Evolutionary conservation across 2,113 vertebrate genomes (phyloP).

Genomic region (Pelobates fuscus): DNA sequence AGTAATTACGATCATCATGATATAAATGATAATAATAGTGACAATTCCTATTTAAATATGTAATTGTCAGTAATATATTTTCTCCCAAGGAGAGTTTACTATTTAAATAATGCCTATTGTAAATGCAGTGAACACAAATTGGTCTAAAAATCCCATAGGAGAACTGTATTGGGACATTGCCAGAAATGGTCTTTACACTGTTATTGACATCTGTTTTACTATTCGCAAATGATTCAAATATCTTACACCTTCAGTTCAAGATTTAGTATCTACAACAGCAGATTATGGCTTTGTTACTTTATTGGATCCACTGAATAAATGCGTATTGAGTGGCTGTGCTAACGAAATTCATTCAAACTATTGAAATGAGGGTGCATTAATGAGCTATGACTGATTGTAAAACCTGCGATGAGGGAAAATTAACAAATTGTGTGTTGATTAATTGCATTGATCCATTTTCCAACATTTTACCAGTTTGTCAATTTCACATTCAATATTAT

Average conservation of each 20-base stretch:
- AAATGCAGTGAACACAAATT: too few relatives aligned
- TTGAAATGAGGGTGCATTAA: conserved; percentile 40
- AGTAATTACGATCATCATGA: too few relatives aligned
- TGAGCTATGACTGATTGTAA: conserved; percentile 45
- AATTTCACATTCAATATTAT: conserved; percentile 45
- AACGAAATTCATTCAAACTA: conserved; percentile 35
- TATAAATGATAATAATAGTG: too few relatives aligned
- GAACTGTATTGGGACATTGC: not conserved
- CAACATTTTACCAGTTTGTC: conserved; percentile 41
- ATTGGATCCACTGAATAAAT: conserved; percentile 47
- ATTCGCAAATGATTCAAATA: conserved; percentile 29
- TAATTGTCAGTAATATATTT: too few relatives aligned
- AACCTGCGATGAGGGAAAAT: conserved; percentile 46
- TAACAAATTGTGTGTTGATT: conserved; percentile 47
- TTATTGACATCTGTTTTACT: conserved; percentile 33
- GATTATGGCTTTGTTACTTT: conserved; percentile 27
- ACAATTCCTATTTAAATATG: too few relatives aligned
- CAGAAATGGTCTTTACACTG: not conserved
- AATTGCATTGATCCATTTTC: conserved; percentile 47
- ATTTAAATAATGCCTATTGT: not conserved
- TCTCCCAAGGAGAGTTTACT: conserved; percentile 23
- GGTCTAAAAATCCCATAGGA: not conserved
- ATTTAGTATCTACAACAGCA: conserved; percentile 18
- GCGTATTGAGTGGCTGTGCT: conserved; percentile 38
- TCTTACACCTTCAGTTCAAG: conserved; percentile 17